Percentiles rank a stretch among this genome's conserved stretches.
phyloP scores from a whole-genome alignment of 2,888 invertebrate species.

The Patella pellucida region DNA sequence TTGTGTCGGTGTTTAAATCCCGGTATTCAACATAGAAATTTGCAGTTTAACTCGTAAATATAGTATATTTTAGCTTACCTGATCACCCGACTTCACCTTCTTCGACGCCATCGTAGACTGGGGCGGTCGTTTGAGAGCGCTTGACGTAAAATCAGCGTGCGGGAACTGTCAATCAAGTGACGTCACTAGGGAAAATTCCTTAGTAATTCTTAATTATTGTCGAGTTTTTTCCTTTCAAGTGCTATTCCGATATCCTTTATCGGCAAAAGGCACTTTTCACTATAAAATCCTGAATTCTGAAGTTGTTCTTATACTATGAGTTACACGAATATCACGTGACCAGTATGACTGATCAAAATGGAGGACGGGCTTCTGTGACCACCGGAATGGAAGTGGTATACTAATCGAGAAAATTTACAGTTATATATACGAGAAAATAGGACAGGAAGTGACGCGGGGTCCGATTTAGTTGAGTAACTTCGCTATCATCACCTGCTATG shows the following conservation, averaged over 20 bases:
- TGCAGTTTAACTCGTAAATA: neutral
- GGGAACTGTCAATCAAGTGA: conserved; percentile 45
- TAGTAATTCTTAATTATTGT: conserved; percentile 15
- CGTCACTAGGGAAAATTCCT: conserved; percentile 39
- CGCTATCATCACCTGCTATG: too few relatives aligned
- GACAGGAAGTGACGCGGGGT: too few relatives aligned
- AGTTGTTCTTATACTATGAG: neutral
- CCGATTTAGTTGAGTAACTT: too few relatives aligned
- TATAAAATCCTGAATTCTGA: conserved; percentile 10
- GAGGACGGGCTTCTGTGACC: neutral
- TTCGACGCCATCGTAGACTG: conserved; percentile 53
- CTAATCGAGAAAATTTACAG: too few relatives aligned
- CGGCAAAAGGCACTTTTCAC: conserved; percentile 10
- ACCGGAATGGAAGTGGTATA: conserved; percentile 1
- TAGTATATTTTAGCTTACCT: conserved; percentile 37
- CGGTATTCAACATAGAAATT: too few relatives aligned
- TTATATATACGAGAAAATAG: too few relatives aligned
- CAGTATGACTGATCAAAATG: conserved; percentile 4
- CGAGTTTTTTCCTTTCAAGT: neutral
- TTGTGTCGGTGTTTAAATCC: too few relatives aligned
- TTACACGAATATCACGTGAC: conserved; percentile 3
- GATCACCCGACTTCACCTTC: conserved; percentile 48
- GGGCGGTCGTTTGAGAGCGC: conserved; percentile 26
- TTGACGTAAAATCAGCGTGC: conserved; percentile 22
- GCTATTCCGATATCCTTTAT: neutral